Percentiles rank a stretch among this genome's conserved stretches.
Evolutionary conservation across 2,113 vertebrate species (phyloP).

Genomic region (Murina feae): DNA sequence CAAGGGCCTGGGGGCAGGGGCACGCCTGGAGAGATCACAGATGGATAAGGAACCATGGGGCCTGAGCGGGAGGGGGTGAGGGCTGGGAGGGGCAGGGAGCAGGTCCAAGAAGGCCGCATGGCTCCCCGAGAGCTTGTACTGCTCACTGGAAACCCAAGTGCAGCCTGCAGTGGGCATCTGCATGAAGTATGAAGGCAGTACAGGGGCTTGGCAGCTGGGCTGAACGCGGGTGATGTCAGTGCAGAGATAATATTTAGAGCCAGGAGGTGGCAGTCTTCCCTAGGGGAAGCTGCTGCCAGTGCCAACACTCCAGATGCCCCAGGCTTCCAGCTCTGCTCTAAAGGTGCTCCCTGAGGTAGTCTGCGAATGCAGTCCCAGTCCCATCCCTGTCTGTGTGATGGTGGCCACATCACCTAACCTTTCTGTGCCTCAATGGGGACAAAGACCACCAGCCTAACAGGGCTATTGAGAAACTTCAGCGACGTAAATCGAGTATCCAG

Average conservation of each 20-base stretch:
- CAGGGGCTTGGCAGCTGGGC: background rate
- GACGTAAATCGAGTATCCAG: background rate
- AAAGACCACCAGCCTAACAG: background rate
- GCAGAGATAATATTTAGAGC: background rate
- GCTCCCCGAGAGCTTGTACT: background rate
- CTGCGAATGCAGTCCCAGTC: background rate
- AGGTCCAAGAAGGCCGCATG: fast-evolving
- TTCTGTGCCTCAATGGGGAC: background rate
- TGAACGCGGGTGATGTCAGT: background rate
- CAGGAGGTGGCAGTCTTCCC: constrained; percentile 39
- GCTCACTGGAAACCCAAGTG: background rate
- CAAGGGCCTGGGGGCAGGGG: background rate
- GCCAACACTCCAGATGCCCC: background rate
- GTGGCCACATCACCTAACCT: background rate
- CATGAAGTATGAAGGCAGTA: background rate
- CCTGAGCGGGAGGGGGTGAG: background rate
- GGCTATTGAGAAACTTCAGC: background rate
- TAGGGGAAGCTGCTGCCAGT: background rate
- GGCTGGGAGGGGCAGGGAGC: fast-evolving
- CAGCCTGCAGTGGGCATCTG: background rate
- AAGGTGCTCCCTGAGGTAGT: background rate
- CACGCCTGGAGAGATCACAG: background rate
- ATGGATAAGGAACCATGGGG: background rate
- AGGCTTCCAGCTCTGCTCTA: background rate
- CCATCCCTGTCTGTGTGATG: background rate